Base-by-base conservation (phyloP, 92 coral and sea anemone genomes). In the Zoanthus sansibaricus region DNA sequence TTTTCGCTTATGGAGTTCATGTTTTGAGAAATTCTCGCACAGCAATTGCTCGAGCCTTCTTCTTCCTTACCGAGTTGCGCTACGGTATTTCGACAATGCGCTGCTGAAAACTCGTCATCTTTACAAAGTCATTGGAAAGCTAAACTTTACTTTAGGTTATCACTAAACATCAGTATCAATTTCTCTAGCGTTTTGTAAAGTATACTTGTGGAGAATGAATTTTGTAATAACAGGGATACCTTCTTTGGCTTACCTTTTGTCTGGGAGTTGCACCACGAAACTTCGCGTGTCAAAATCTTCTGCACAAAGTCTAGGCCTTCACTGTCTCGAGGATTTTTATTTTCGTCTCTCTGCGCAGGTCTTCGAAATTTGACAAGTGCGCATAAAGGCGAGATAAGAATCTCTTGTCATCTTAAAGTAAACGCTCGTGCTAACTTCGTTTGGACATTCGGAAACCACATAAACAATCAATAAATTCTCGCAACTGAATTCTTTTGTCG, bases 231-330 rank as follows among this genome's bases (percentile, higher is more conserved):
- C 56, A 6, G 4, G 37, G 45, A 56, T 55, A 33, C 32, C 12
- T 20, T 25, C 84, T 58, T 79, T 61, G 1, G 55, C 55, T 49
- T 49, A 79, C 84, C 84, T 79, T 79, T 21, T 66, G 25, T 42
- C 4, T 15, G 37, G 51, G 42, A 64, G 83, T 31, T 33, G 13
- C 69, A 58, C 83, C 83, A 33, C 70, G 72, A 67, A 79, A 64
- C 84, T 64, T 79, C 73, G 72, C 84, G 84, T 79, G 84, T 79
- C 84, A 79, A 67, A 79, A 79, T 78, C 74, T 79, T 79, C 58
- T 79, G 25, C 84, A 79, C 73, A 21, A 61, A 79, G 84, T 67
- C 71, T 18, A 14, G 31, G 8, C 73, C 73, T 79, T 44, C 84
- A 42, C 55, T n/a, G 84, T 79, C 44, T 79, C 84, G 72, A 13